Evolutionary conservation across 2,113 vertebrate genomes (phyloP), one percentile per base, ranked within the genome.

Genomic region (Ammodytes marinus): DNA sequence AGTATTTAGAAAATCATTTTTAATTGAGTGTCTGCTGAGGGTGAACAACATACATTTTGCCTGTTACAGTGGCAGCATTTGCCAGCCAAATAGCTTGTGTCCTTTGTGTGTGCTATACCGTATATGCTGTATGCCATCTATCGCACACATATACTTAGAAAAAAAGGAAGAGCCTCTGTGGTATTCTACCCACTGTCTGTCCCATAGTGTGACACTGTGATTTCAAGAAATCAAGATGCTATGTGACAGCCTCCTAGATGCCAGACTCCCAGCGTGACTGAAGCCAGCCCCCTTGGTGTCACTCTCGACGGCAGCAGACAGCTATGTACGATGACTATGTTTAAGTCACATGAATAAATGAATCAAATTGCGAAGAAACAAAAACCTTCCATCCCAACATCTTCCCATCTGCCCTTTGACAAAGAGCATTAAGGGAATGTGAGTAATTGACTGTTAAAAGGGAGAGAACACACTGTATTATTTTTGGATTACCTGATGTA

Each of bases 391-490:
- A 46, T 15, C 66, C 68, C 64, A 54, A 55, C 63, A 69, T 80
- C 59, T 43, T n/a, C 74, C 43, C 53, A 61, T 61, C 42, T 42
- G 35, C 74, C 19, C 47, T 64, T 50, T 60, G 57, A 77, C 40
- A n/a, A 63, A 66, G 11, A 75, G 63, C 63, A 17, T 81, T 69
- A 61, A 73, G 67, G 37, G 68, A 53, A 78, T 47, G 47, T 74
- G 46, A 76, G 66, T 61, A 74, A 67, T 19, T 73, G 81, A 91
- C 89, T 91, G 83, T 91, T 86, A 81, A 73, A 78, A 81, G 65
- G 77, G 52, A 80, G 71, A 81, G 73, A 74, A 80, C 4, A 64
- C 59, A 46, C 73, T 83, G 82, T 74, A 43, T 87, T 84, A 67
- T 88, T 89, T 87, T 86, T 89, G 68, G 63, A 86, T 72, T 68